Percentiles rank a stretch among this genome's conserved stretches.
Evolutionary conservation across 2,113 vertebrate species (phyloP).

Genomic region (Poeciliopsis prolifica): DNA sequence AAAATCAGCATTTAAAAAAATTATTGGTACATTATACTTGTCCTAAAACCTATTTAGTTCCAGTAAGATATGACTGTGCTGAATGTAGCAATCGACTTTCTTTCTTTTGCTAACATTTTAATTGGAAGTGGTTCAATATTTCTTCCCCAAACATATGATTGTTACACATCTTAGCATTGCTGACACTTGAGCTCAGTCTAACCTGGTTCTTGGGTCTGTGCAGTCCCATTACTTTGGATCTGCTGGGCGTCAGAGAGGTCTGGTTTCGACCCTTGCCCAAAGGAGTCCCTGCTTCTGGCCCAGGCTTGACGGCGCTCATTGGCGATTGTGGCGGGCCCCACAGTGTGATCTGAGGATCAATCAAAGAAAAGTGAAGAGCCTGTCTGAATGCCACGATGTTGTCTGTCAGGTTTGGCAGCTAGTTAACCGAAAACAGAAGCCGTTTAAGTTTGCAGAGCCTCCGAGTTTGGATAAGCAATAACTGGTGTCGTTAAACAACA

Average conservation of each 20-base stretch:
- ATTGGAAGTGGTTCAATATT: too few relatives aligned
- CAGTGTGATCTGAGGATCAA: constrained; percentile 36
- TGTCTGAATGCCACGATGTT: neutral
- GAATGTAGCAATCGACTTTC: too few relatives aligned
- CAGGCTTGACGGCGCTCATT: constrained; percentile 81
- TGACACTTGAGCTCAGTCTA: constrained; percentile 1
- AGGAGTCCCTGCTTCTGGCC: constrained; percentile 89
- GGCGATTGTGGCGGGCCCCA: constrained; percentile 30
- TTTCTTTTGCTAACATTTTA: too few relatives aligned
- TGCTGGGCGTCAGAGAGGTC: constrained; percentile 61
- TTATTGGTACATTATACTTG: too few relatives aligned
- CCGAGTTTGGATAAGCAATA: neutral
- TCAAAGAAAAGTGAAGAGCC: constrained; percentile 5
- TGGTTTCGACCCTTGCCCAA: constrained; percentile 76
- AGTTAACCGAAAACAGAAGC: constrained; percentile 8
- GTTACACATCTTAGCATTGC: neutral
- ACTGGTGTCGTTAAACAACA: neutral
- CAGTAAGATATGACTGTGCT: too few relatives aligned
- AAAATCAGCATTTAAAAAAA: too few relatives aligned
- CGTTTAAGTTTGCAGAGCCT: constrained; percentile 14
- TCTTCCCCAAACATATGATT: too few relatives aligned
- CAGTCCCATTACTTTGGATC: constrained; percentile 41
- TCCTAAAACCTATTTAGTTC: too few relatives aligned
- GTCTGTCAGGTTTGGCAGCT: constrained; percentile 27
- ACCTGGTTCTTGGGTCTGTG: constrained; percentile 75